Evolutionary conservation across 2,888 invertebrate species (phyloP), one percentile per base, ranked within the genome.

Genomic region (Cheilosia vernalis): DNA sequence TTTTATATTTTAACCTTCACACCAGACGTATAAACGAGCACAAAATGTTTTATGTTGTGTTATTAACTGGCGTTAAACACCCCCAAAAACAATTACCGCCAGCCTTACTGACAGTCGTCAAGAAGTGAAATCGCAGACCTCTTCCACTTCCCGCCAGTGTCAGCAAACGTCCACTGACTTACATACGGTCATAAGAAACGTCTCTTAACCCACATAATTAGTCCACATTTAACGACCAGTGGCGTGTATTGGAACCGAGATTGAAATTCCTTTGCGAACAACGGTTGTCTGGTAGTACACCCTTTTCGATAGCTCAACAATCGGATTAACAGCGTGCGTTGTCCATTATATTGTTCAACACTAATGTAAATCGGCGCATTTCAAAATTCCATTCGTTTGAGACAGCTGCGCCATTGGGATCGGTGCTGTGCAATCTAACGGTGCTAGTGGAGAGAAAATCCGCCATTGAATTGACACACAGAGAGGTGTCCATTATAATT

Each of bases 401-500:
- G 61, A 70, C 66, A 66, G 55, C 78, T 55, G 78, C 21, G 78
- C 21, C 10, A 37, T 37, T 37, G 4, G 47, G 27, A 47, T 56
- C 47, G 53, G 63, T 47, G n/a, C 30, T 56, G 17, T 17, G 51
- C 44, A 63, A 27, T 64, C 55, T 77, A 69, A 72, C 60, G 56
- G 72, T 73, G 49, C 49, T 42, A 44, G 55, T n/a, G 53, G 37
- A 55, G 30, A 55, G 27, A 64, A 40, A 64, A 74, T 84, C 73
- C 79, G 73, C 58, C 63, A 79, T 73, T 40, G 73, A 74, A 79
- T 73, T 83, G 73, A 74, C 69, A 73, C 19, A 49, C 44, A 27
- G 44, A n/a, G 24, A 2, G 53, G 63, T 83, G 79, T 84, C 73
- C 70, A 79, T 84, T 84, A 84, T 69, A 74, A 84, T 79, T 84